phyloP scores from a whole-genome alignment of 2,797 vertebrate species.

The Macropodus opercularis region DNA sequence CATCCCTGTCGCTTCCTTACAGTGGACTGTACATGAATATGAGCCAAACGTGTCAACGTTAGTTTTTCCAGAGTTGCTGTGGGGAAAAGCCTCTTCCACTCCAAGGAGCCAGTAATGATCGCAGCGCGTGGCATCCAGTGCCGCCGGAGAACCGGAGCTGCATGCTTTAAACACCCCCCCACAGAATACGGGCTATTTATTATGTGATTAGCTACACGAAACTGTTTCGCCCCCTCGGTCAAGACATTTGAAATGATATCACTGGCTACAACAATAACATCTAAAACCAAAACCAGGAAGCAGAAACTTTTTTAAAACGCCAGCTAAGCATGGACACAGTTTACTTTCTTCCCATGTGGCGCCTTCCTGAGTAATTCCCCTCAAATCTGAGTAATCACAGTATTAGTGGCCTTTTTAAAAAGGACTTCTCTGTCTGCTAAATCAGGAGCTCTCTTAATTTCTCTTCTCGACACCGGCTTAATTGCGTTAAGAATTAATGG shows the following conservation, averaged over 20 bases:
- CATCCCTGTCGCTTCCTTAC: not conserved
- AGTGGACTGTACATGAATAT: not conserved
- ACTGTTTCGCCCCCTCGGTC: conserved; percentile 7
- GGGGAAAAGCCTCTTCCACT: conserved; percentile 57
- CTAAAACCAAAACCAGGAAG: conserved; percentile 37
- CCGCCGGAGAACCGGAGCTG: conserved; percentile 55
- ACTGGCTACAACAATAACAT: conserved; percentile 14
- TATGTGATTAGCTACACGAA: conserved; percentile 52
- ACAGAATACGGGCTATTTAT: conserved; percentile 40
- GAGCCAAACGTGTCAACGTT: conserved; percentile 11
- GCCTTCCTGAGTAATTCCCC: conserved; percentile 65
- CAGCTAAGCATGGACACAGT: conserved; percentile 56
- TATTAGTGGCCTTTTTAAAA: conserved; percentile 86
- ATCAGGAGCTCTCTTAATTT: conserved; percentile 92
- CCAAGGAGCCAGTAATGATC: conserved; percentile 65
- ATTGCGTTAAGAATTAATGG: conserved; percentile 97
- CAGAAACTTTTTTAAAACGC: conserved; percentile 52
- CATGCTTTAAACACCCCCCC: conserved; percentile 37
- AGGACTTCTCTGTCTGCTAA: conserved; percentile 89
- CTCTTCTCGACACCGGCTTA: conserved; percentile 90
- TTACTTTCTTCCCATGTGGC: conserved; percentile 55
- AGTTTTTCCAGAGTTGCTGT: conserved; percentile 32
- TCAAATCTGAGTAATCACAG: conserved; percentile 86
- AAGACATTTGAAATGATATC: conserved; percentile 25
- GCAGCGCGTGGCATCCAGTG: conserved; percentile 54